Evolutionary conservation across 1,140 invertebrate genomes (phyloP), one percentile per base, ranked within the genome.

Genomic region (Elymnias hypermnestra): DNA sequence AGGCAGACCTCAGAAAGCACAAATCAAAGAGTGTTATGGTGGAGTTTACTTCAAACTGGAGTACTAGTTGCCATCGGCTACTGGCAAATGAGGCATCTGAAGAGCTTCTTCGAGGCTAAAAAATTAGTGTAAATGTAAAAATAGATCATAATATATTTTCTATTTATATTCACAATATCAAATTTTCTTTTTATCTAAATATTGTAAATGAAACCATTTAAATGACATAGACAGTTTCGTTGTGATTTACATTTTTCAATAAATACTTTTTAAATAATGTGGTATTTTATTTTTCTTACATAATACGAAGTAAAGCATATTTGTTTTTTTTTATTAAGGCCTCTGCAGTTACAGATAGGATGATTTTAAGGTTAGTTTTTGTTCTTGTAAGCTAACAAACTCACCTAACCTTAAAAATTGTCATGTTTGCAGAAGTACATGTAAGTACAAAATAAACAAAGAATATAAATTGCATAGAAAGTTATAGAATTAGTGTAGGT

Each of bases 41-140:
- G 98, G 98, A 98, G 97, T 22, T 85, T 99, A 7, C 91, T 92
- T 2, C 98, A 99, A 87, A 97, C 96, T 3, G 86, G 91, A 10
- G 94, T 99, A 36, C 89, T 99, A 5, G 74, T 99, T 0, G 81
- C 90, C 4, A 99, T 99, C 91, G 98, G 98, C 10, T 93, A 96
- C 29, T 99, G 98, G 98, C 98, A 99, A 87, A 99, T 99, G 97
- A 92, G 91, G 71, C 98, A 99, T 91, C 89, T 99, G 23, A 99
- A 99, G 89, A 96, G 95, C 63, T 99, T 99, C 90, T 99, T 99
- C 76, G 97, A 99, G 88, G 98, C 98, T 8, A 99, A 99, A 84
- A 99, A 99, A 91, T 88, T 99, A 67, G 98, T 99, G 31, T 99
- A 93, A 91, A 66, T 40, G n/a, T 33, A 26, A 42, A 29, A 38